A percentile compares a stretch with the other conserved stretches of the same genome.
These are phyloP conservation scores for Crocidura indochinensis DNA, from an alignment of 2,797 vertebrate species.

Conservation along the genomic window DNA sequence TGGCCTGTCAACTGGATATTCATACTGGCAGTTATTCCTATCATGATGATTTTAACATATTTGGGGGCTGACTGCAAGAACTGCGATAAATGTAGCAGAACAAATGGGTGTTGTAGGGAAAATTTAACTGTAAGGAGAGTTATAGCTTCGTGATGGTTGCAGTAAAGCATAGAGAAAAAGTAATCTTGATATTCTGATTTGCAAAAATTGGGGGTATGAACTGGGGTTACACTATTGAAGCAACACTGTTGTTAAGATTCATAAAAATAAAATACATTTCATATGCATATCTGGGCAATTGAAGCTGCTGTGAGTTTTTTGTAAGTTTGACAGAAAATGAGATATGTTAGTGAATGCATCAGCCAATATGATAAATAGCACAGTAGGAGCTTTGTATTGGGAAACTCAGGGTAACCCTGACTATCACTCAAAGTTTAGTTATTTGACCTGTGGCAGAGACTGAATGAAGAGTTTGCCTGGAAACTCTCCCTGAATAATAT, in stretches of 20 bases:
- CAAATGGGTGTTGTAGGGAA: constrained; percentile 29
- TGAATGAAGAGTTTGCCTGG: background rate
- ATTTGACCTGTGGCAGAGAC: background rate
- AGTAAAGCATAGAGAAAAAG: constrained; percentile 35
- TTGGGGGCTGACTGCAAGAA: constrained; percentile 39
- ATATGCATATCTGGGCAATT: background rate
- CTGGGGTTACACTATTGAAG: background rate
- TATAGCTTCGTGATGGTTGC: constrained; percentile 34
- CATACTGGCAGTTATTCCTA: constrained; percentile 26
- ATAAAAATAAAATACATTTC: constrained; percentile 31
- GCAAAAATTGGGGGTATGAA: constrained; percentile 33
- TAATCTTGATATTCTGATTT: constrained; percentile 36
- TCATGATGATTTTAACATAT: constrained; percentile 41
- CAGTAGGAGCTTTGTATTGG: background rate
- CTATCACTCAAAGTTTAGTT: background rate
- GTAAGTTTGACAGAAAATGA: constrained; percentile 22
- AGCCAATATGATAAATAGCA: background rate
- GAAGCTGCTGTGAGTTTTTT: background rate
- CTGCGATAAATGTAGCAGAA: constrained; percentile 55
- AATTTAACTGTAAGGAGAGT: constrained; percentile 22
- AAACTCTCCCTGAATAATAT: background rate
- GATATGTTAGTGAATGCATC: constrained; percentile 22
- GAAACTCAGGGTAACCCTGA: background rate
- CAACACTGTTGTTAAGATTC: background rate
- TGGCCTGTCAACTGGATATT: constrained; percentile 13